Base-by-base conservation (phyloP, 1,140 invertebrate species). In the Dysdera silvatica region DNA sequence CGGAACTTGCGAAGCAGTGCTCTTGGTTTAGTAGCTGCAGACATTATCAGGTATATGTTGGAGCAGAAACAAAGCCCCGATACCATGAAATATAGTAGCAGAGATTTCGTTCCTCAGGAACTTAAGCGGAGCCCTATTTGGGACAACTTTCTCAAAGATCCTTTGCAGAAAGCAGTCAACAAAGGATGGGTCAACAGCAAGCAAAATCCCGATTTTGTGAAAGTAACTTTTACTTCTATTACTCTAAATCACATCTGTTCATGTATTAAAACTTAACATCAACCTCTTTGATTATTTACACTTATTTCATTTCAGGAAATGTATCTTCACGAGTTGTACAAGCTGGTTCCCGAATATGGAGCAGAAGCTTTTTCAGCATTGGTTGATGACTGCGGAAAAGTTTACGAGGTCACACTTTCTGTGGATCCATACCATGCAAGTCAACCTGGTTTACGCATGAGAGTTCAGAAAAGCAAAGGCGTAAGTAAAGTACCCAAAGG, bases 11-110 rank as follows among this genome's bases (percentile, higher is more conserved):
- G 86, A 73, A 76, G 82, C 48, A 84, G 89, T 76, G 77, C 89
- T 0, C 77, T 91, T 45, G 89, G 89, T 0, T 76, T 94, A 35
- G 87, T 87, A 10, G 88, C 91, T 35, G 82, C 85, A 59, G 88
- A 92, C 74, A 92, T 92, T 88, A 79, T 75, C 37, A 77, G 86
- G 67, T 84, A 85, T 14, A 86, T 87, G 75, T 71, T 86, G 18
- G 88, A 91, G 72, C 83, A 87, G 68, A 80, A 82, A 59, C 72
- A 83, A 45, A 72, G 80, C 14, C 74, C 78, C 23, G 83, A 85
- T 67, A 78, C 80, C 56, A 82, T 91, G 5, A 82, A 87, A 71
- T 82, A 80, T 61, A 83, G 88, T 62, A 90, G 88, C 62, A 87
- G 86, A 72, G 84, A 85, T 65, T 91, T 85, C 76, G 83, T 91